These are phyloP conservation scores for Tretioscincus oriximinensis DNA, from an alignment of 2,113 vertebrate genomes.

Conservation along the genomic window DNA sequence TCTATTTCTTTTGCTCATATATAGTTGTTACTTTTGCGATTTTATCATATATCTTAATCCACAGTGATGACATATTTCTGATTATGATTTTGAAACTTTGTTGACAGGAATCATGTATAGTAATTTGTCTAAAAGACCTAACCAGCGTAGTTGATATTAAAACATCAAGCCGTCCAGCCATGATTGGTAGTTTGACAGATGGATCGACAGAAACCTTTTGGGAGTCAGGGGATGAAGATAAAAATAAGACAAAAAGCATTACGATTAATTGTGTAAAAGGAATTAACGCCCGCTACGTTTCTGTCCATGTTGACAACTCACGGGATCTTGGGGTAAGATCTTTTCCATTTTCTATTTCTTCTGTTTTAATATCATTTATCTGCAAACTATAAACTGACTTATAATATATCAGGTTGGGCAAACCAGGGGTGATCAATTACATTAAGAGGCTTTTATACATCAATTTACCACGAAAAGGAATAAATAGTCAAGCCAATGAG, in stretches of 20 bases:
- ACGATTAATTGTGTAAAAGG: conserved; percentile 97
- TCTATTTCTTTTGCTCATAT: conserved; percentile 11
- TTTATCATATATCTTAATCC: not conserved
- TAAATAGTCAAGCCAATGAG: not conserved
- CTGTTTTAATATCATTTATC: not conserved
- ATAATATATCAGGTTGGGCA: not conserved
- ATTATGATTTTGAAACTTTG: conserved; percentile 15
- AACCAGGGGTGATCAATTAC: not conserved
- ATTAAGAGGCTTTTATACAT: not conserved
- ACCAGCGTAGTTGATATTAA: conserved; percentile 97
- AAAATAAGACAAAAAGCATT: conserved; percentile 98
- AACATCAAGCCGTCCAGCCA: conserved; percentile 96
- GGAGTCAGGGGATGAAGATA: conserved; percentile 98
- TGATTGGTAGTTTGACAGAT: conserved; percentile 98
- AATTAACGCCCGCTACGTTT: conserved; percentile 90
- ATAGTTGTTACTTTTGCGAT: not conserved
- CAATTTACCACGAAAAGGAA: not conserved
- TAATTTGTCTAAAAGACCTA: conserved; percentile 93
- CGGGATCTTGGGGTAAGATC: conserved; percentile 93
- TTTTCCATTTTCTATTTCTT: not conserved
- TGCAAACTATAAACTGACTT: not conserved
- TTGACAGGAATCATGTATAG: conserved; percentile 89
- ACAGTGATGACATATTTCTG: not conserved
- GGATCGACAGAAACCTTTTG: conserved; percentile 98
- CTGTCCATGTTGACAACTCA: conserved; percentile 97